Conservation (phyloP, 2,113 vertebrate species). For the Xiphorhynchus elegans region DNA sequence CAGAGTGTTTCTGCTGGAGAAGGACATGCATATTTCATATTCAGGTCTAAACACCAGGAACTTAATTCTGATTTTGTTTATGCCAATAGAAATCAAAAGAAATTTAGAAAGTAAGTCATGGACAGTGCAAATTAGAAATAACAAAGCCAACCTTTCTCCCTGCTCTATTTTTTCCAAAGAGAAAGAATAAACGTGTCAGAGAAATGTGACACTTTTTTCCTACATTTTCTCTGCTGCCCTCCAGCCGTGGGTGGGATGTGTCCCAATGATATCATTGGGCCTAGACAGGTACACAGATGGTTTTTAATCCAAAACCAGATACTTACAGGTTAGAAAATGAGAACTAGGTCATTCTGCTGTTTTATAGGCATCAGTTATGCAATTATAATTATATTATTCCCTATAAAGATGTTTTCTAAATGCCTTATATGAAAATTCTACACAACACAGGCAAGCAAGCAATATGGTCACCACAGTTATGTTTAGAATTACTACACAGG, state of each 20-base stretch:
- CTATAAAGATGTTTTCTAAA: neutral
- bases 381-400: neutral
- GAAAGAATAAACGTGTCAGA: neutral
- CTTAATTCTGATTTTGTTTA: conserved; percentile 19
- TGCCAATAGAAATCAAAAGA: neutral
- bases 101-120: neutral
- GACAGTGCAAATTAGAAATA: neutral
- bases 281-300: neutral
- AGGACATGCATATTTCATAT: neutral
- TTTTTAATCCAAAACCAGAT: neutral
- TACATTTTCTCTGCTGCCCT: neutral
- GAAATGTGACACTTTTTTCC: neutral
- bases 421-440: neutral
- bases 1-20: neutral
- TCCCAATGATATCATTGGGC: neutral
- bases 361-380: neutral
- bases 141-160: neutral
- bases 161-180: neutral
- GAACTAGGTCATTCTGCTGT: neutral
- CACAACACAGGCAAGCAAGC: neutral
- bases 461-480: neutral
- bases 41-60: neutral
- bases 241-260: neutral
- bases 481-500: neutral
- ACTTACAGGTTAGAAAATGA: neutral